Base-by-base conservation (phyloP, 2,797 vertebrate species). In the Eulemur albifrons region DNA sequence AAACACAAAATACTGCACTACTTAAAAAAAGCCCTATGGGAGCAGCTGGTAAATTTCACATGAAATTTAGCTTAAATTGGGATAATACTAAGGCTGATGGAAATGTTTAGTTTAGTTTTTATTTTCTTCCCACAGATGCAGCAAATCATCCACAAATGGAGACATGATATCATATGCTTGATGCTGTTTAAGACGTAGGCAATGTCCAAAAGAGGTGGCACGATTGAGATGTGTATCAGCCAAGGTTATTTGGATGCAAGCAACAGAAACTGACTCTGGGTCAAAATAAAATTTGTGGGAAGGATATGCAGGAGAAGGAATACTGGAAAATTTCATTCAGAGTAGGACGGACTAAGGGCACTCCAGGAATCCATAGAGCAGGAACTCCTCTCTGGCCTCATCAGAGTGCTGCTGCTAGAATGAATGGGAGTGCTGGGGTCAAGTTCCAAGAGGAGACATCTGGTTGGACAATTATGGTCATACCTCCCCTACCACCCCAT, bases 71-170 rank as follows among this genome's bases (percentile, higher is more conserved):
- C 48, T 93, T 52, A 63, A 69, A 40, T 27, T 61, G 83, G 25
- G 21, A 32, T 91, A 92, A 65, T 67, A 73, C 43, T 79, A 50
- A 63, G 77, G 52, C n/a, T 65, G 84, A 70, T 25, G 20, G 69
- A 88, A 43, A 40, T 85, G 23, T 72, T 91, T 52, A 59, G 17
- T 61, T 84, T 70, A 65, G 35, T 38, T 94, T 92, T 93, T 40
- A 52, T 63, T 88, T 95, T 86, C 65, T 88, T 92, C 54, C 11
- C 27, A n/a, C 20, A 50, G 65, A 40, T 63, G 57, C 27, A 25
- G 5, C n/a, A 40, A 76, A n/a, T 69, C 52, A 20, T 65, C 2
- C 30, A 11, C 14, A 43, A 63, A 25, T 9, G 61, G 90, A 83
- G 65, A 84, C 1, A 0, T 32, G 30, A 48, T n/a, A n/a, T 23